phyloP scores from a whole-genome alignment of 2,888 invertebrate species.

The Andrena flavipes region DNA sequence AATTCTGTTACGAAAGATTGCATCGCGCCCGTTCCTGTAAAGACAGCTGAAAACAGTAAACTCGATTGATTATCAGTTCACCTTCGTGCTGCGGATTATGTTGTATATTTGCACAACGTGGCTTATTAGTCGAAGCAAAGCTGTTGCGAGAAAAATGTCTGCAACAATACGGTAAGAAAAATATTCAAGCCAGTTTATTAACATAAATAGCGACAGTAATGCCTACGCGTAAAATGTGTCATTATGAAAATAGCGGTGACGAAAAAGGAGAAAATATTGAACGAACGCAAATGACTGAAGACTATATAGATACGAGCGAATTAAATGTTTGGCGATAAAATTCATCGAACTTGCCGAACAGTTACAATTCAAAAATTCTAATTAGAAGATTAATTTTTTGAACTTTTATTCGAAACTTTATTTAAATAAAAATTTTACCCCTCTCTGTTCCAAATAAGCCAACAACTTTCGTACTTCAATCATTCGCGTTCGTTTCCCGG shows the following conservation, averaged over 20 bases:
- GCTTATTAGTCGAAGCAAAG: slow-evolving; percentile 46
- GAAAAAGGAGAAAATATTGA: background rate
- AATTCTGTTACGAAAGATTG: slow-evolving; percentile 53
- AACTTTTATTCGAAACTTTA: too few relatives aligned
- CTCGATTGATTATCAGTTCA: slow-evolving; percentile 49
- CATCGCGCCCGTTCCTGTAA: slow-evolving; percentile 66
- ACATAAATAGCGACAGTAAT: slow-evolving; percentile 10
- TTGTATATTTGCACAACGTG: slow-evolving; percentile 18
- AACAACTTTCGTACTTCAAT: background rate
- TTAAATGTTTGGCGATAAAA: background rate
- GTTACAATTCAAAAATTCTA: background rate
- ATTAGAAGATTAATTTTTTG: too few relatives aligned
- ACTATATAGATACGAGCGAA: slow-evolving; percentile 24
- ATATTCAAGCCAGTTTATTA: slow-evolving; percentile 39
- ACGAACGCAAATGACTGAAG: slow-evolving; percentile 8
- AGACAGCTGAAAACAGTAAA: slow-evolving; percentile 67
- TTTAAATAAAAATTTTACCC: too few relatives aligned
- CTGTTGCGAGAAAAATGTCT: slow-evolving; percentile 26
- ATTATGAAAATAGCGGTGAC: slow-evolving; percentile 4
- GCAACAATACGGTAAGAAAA: slow-evolving; percentile 27
- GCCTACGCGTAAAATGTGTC: slow-evolving; percentile 54
- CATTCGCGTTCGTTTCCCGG: background rate
- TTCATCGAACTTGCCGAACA: background rate
- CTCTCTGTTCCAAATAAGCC: too few relatives aligned
- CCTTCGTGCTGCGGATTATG: slow-evolving; percentile 24